Base-by-base conservation (phyloP, 2,797 vertebrate species). In the Silurus lanzhouensis region DNA sequence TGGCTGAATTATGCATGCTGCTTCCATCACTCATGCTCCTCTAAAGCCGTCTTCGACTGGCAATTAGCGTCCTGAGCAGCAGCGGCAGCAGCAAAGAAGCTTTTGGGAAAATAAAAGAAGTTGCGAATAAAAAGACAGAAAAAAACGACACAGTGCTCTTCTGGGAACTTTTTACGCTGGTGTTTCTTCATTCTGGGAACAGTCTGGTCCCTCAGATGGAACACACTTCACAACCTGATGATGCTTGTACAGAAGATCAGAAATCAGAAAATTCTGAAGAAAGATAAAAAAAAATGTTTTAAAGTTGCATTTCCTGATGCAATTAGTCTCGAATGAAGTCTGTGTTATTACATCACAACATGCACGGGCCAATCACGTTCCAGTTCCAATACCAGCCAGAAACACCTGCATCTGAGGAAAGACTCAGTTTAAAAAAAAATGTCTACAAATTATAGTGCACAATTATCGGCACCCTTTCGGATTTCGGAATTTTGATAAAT, bases 1-100 rank as follows among this genome's bases (percentile, higher is more conserved):
- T 55, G 72, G 48, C 71, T 88, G 89, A 85, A 91, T 90, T 87
- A 91, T 90, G 88, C 80, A 91, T 91, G 89, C 86, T 27, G 74
- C 83, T 86, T 88, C 89, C 86, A 89, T 89, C 87, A 88, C 85
- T 89, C 87, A 87, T 38, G 82, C 84, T 86, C 82, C 79, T 86
- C 86, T 85, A 71, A 87, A 86, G 84, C 57, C 83, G 46, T 79
- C 86, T 84, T 84, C 87, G 84, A 61, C 79, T 68, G 84, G 89
- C 86, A 90, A 90, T 90, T 90, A 90, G 80, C 63, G 82, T 87
- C 81, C 85, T 88, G 89, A 86, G 83, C 68, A 86, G 82, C 72
- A 83, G 83, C 72, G 82, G 83, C 67, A 61, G 72, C 14, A 80
- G 67, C 31, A 44, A 17, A 9, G 10, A 38, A 60, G 52, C 67